phyloP scores from a whole-genome alignment of 2,113 vertebrate species.

The Cavia porcellus region DNA sequence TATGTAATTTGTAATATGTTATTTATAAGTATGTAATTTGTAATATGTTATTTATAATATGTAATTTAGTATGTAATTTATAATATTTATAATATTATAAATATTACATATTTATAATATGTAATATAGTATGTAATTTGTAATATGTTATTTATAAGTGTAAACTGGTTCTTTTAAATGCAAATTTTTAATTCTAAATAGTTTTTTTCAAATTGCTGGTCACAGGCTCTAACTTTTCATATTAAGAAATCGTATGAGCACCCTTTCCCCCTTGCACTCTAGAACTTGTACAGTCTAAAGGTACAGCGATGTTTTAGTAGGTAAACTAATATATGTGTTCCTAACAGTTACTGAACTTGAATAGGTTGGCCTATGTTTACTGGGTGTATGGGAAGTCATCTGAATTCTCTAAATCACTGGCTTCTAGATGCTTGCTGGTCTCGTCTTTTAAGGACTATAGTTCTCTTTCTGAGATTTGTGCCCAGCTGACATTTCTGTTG shows the following conservation, averaged over 20 bases:
- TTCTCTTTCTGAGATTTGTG: background rate
- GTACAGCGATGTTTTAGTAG: background rate
- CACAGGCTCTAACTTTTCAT: background rate
- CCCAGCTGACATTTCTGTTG: background rate
- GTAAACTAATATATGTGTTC: background rate
- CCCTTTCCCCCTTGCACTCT: background rate
- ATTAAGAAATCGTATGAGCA: background rate
- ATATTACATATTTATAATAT: too few species aligned
- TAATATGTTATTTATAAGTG: rapidly evolving
- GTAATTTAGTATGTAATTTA: too few species aligned
- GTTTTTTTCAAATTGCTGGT: background rate
- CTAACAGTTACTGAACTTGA: background rate
- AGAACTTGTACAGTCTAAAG: background rate
- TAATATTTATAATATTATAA: too few species aligned
- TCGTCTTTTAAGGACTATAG: background rate
- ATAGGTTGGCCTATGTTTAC: background rate
- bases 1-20: too few species aligned
- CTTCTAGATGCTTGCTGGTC: background rate
- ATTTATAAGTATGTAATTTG: too few species aligned
- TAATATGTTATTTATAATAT: too few species aligned
- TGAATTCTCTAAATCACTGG: background rate
- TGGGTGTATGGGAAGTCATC: background rate
- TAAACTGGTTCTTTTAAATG: background rate
- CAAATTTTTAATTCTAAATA: background rate
- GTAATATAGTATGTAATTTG: too few species aligned